Percentiles rank a stretch among this genome's conserved stretches.
These are phyloP conservation scores for Geodia barretti DNA, from an alignment of 37 sponge, comb jelly and placozoan species.

Conservation along the genomic window DNA sequence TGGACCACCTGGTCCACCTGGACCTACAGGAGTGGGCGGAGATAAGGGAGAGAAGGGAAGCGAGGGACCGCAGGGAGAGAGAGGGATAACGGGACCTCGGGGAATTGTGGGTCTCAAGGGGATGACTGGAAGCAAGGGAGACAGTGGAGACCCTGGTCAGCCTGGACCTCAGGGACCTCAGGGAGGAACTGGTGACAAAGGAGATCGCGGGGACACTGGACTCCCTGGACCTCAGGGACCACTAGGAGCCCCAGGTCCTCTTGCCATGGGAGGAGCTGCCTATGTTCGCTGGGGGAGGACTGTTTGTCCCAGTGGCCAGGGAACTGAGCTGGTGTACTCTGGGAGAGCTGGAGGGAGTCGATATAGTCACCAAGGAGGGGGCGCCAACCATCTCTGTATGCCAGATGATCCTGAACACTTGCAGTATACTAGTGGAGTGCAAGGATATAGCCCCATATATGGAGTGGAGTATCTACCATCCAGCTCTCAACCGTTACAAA, in stretches of 20 bases:
- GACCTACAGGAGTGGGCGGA: background rate
- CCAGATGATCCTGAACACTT: conserved; percentile 50
- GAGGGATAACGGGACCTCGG: background rate
- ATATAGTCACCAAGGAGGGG: conserved; percentile 23
- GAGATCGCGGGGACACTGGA: too few species aligned
- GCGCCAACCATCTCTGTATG: conserved; percentile 39
- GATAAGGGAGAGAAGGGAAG: background rate
- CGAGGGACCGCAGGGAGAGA: background rate
- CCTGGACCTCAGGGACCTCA: too few species aligned
- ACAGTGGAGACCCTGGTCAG: background rate
- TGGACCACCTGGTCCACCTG: background rate
- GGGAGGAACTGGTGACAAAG: too few species aligned
- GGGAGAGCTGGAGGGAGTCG: conserved; percentile 16
- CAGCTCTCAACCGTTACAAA: background rate
- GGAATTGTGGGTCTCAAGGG: background rate
- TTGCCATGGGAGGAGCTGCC: conserved; percentile 1
- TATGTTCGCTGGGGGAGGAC: conserved; percentile 45
- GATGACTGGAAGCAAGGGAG: background rate
- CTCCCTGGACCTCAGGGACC: too few species aligned
- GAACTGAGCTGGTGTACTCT: conserved; percentile 29
- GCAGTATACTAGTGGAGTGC: conserved; percentile 11
- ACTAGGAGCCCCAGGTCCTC: too few species aligned
- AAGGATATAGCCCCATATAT: conserved; percentile 14
- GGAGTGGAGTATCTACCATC: conserved; percentile 41
- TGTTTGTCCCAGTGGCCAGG: conserved; percentile 22